Percentiles rank a stretch among this genome's conserved stretches.
Conservation (phyloP, 1,140 invertebrate genomes). For the Agrypnia vestita region DNA sequence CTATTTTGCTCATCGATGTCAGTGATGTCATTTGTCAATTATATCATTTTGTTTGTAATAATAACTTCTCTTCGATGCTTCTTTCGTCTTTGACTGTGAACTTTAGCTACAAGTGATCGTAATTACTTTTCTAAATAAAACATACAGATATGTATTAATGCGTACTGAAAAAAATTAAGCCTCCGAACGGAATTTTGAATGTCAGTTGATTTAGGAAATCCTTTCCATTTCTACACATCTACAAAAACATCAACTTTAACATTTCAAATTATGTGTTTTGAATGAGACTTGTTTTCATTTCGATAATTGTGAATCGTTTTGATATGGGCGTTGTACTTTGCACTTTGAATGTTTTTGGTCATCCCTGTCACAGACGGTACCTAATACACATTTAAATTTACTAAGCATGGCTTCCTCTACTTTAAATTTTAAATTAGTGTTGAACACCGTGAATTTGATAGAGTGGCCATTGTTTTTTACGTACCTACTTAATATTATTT, state of each 20-base stretch:
- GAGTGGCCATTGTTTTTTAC: no score
- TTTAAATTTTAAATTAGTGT: no score
- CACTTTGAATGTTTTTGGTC: constrained; percentile 26
- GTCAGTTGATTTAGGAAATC: constrained; percentile 6
- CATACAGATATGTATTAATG: no score
- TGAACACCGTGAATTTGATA: no score
- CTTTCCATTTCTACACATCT: constrained; percentile 2
- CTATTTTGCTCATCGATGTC: constrained; percentile 31
- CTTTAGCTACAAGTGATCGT: no score
- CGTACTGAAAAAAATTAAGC: neutral
- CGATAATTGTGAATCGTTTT: constrained; percentile 6
- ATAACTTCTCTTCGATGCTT: neutral
- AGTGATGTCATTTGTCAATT: constrained; percentile 32
- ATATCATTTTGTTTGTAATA: constrained; percentile 9
- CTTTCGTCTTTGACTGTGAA: no score
- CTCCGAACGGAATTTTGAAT: neutral
- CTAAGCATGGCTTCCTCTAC: no score
- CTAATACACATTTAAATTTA: no score
- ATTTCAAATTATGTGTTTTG: neutral
- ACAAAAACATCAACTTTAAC: neutral
- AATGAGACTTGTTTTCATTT: constrained; percentile 32
- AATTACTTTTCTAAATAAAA: no score
- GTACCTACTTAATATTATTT: no score
- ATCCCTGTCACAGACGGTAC: neutral
- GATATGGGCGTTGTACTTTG: constrained; percentile 38